A percentile compares a stretch with the other conserved stretches of the same genome.
These are phyloP conservation scores for Bradypodion pumilum DNA, from an alignment of 2,797 vertebrate genomes.

Conservation along the genomic window DNA sequence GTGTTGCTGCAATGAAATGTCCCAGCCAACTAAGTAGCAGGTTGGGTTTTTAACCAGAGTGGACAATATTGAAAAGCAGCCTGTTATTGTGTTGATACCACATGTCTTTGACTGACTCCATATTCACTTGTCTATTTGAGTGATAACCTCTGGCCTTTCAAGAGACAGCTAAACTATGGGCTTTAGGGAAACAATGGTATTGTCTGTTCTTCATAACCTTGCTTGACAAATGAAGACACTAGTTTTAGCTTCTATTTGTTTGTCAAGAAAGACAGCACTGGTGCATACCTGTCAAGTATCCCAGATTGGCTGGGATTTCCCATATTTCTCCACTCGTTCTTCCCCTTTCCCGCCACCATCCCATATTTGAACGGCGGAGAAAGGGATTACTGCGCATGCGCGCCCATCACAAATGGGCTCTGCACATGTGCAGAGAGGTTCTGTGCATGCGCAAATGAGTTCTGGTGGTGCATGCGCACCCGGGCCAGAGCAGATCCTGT, in stretches of 20 bases:
- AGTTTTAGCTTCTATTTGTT: background rate
- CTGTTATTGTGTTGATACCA: rapidly evolving
- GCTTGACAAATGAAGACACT: slow-evolving; percentile 3
- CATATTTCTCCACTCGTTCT: too few species aligned
- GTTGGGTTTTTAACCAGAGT: slow-evolving; percentile 6
- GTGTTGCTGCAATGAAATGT: background rate
- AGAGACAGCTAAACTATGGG: background rate
- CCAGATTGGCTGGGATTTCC: too few species aligned
- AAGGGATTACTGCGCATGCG: too few species aligned
- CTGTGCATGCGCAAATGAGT: too few species aligned
- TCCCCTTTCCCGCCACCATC: too few species aligned
- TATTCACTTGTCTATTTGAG: background rate
- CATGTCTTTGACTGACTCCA: background rate
- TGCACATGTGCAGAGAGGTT: too few species aligned
- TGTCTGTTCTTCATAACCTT: background rate
- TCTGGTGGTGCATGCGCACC: too few species aligned
- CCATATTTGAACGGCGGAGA: too few species aligned
- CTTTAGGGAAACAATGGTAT: background rate
- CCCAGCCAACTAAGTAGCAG: background rate
- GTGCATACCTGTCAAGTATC: too few species aligned
- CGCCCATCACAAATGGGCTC: too few species aligned
- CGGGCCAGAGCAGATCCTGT: too few species aligned
- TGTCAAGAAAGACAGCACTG: background rate
- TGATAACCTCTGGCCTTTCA: background rate
- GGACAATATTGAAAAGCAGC: rapidly evolving